A percentile compares a stretch with the other conserved stretches of the same genome.
Evolutionary conservation across 2,113 vertebrate species (phyloP).

Genomic region (Aptenodytes patagonicus): DNA sequence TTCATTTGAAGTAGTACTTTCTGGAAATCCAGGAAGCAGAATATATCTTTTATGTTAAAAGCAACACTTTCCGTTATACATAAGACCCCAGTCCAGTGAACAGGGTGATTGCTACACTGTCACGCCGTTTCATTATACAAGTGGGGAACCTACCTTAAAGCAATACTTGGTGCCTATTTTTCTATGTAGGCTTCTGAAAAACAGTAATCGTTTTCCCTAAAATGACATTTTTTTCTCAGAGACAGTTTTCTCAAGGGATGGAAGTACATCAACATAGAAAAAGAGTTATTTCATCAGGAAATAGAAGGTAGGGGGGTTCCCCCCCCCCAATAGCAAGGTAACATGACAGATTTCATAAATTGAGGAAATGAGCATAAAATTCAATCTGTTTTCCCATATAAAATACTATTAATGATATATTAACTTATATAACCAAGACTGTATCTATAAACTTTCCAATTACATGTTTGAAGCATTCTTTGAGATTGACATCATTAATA

Average conservation of each 20-base stretch:
- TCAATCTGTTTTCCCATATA: background rate
- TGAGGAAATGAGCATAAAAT: slow-evolving; percentile 20
- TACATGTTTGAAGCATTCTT: background rate
- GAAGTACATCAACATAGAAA: background rate
- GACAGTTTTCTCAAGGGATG: background rate
- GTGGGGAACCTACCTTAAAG: background rate
- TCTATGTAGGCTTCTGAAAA: background rate
- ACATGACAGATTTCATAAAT: background rate
- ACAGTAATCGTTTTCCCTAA: background rate
- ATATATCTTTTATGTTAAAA: background rate
- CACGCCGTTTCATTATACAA: background rate
- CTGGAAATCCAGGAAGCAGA: background rate
- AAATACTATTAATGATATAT: background rate
- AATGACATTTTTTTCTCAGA: background rate
- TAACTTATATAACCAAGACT: background rate
- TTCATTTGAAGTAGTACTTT: background rate
- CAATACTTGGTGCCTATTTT: background rate
- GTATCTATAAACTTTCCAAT: background rate
- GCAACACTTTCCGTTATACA: background rate
- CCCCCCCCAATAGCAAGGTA: background rate
- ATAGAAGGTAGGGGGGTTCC: background rate
- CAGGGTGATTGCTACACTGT: background rate
- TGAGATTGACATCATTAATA: slow-evolving; percentile 10
- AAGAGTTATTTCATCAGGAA: background rate
- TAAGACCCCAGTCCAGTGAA: background rate